Base-by-base conservation (phyloP, 2,888 invertebrate genomes). In the Zhuqinia jingwanae region DNA sequence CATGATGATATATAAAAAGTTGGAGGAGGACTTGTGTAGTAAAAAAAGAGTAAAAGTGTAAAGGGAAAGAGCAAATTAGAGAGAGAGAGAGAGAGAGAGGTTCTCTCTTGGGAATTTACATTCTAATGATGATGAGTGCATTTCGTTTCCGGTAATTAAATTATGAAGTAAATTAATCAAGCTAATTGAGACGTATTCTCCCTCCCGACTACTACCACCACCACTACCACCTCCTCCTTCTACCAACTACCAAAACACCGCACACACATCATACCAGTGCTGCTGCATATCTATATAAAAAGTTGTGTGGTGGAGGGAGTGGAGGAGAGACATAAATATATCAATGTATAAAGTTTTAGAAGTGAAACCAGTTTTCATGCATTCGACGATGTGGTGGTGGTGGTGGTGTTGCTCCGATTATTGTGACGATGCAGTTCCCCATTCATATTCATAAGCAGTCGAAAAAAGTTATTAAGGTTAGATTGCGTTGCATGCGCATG, bases 81-180 rank as follows among this genome's bases (percentile, higher is more conserved):
- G 53, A 76, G 53, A 80, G 45, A 30, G 63, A 73, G 56, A 65
- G 17, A 30, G 53, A 60, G 56, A 42, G 20, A 22, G 75, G 47
- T 82, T 70, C 81, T 75, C 75, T 30, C 73, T 42, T 47, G 90
- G 87, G 88, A 89, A 89, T 90, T 90, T 89, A 81, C 88, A 89
- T 88, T 85, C 88, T 90, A 90, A 90, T 90, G 90, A 90, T 90
- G 89, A 90, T 89, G 89, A 90, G 89, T 90, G 90, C 89, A 89
- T 89, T 89, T 90, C 88, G 88, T 89, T 90, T 87, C 88, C 88
- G 85, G 88, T 90, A 90, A 89, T 90, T 90, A 89, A 90, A 90
- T 90, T 89, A 89, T 89, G 87, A 89, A 90, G 89, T 89, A 90
- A 89, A 90, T 90, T 90, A 89, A 89, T 89, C 89, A 89, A 87